phyloP scores from a whole-genome alignment of 2,888 invertebrate species.

The Drosophila mettleri region DNA sequence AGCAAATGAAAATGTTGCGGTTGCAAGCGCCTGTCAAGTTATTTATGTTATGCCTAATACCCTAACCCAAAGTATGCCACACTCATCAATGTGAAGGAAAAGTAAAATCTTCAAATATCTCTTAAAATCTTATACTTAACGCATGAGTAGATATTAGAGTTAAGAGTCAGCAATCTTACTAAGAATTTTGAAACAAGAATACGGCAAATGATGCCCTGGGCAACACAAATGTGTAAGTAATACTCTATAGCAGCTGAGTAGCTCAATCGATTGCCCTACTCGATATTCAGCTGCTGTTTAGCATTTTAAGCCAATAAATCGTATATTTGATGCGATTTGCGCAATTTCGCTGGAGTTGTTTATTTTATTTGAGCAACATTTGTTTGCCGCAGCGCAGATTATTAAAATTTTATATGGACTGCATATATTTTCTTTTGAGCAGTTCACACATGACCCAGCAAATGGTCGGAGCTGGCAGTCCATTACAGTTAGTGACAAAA shows the following conservation, averaged over 20 bases:
- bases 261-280: background rate
- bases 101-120: background rate
- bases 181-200: background rate
- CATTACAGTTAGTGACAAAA: slow-evolving; percentile 52
- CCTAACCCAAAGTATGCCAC: slow-evolving; percentile 16
- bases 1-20: slow-evolving; percentile 57
- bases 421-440: slow-evolving; percentile 9
- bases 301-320: slow-evolving; percentile 41
- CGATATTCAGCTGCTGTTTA: slow-evolving; percentile 22
- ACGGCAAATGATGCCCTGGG: background rate
- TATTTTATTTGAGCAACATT: slow-evolving; percentile 25
- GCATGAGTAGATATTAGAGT: background rate
- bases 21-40: slow-evolving; percentile 42
- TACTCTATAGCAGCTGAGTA: slow-evolving; percentile 14
- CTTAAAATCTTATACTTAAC: background rate
- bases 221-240: background rate
- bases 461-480: slow-evolving; percentile 21
- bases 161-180: background rate
- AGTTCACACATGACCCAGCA: background rate
- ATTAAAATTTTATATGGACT: slow-evolving; percentile 41
- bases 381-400: slow-evolving; percentile 37
- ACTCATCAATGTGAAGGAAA: background rate
- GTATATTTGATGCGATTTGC: slow-evolving; percentile 16
- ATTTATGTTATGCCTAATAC: slow-evolving; percentile 57
- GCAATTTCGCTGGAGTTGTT: slow-evolving; percentile 10